phyloP scores from a whole-genome alignment of 1,140 invertebrate genomes.

The Delia radicum region DNA sequence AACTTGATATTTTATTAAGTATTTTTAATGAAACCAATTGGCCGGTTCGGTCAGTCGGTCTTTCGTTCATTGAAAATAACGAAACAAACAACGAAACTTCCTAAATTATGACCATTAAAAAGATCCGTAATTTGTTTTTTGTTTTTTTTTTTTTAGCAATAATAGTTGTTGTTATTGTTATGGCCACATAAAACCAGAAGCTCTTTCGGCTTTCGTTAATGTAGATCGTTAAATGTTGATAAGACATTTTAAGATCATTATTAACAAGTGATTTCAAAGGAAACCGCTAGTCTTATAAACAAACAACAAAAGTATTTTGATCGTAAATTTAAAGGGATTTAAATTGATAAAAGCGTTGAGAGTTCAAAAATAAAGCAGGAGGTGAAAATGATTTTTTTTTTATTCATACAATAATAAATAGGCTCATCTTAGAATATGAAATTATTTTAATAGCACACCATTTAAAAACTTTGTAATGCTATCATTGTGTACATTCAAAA shows the following conservation, averaged over 20 bases:
- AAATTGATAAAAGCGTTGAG: background rate
- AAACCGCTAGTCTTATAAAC: background rate
- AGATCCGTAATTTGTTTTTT: slow-evolving; percentile 25
- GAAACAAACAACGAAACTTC: background rate
- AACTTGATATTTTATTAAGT: background rate
- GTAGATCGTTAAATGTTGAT: slow-evolving; percentile 19
- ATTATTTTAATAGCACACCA: too few relatives aligned
- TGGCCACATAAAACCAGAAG: slow-evolving; percentile 44
- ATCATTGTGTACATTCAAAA: too few relatives aligned
- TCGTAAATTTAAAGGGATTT: background rate
- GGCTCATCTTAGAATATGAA: too few relatives aligned
- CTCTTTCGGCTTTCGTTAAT: slow-evolving; percentile 43
- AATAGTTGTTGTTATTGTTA: slow-evolving; percentile 27
- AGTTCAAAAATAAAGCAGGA: too few relatives aligned
- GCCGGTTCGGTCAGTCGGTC: background rate
- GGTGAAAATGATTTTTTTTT: too few relatives aligned
- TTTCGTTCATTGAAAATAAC: background rate
- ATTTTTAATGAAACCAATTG: too few relatives aligned
- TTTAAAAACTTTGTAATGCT: too few relatives aligned
- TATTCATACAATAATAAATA: too few relatives aligned
- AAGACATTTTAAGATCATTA: slow-evolving; percentile 22
- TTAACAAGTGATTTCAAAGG: slow-evolving; percentile 22
- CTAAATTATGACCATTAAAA: slow-evolving; percentile 6
- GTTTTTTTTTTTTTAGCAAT: slow-evolving; percentile 21
- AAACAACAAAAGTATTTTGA: background rate